Percentiles rank a stretch among this genome's conserved stretches.
Conservation (phyloP, 2,888 invertebrate genomes). For the Proisotoma minuta region DNA sequence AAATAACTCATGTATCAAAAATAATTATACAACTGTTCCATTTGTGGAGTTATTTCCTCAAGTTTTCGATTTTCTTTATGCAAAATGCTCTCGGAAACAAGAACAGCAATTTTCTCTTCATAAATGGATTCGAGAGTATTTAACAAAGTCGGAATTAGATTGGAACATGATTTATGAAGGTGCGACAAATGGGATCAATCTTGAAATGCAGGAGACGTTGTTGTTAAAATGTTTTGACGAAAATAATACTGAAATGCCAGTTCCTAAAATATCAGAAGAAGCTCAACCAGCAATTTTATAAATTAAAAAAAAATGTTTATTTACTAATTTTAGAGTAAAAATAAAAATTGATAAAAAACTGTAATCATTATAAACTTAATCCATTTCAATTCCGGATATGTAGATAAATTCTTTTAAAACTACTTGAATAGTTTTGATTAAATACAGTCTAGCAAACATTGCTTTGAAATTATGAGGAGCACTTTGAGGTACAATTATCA, state of each 20-base stretch:
- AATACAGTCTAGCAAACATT: background rate
- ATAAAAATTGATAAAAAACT: no score
- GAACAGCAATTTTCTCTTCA: background rate
- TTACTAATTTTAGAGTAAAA: no score
- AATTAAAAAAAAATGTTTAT: no score
- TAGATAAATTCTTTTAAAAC: slow-evolving; percentile 1
- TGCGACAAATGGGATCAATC: background rate
- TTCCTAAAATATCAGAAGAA: no score
- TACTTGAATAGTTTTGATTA: background rate
- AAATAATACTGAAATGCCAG: no score
- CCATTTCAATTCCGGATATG: background rate
- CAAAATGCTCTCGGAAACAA: background rate
- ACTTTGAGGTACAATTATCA: background rate
- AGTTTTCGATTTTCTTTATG: background rate
- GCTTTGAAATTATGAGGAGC: background rate
- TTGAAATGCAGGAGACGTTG: no score
- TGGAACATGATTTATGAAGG: background rate
- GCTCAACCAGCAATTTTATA: no score
- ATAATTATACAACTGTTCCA: background rate
- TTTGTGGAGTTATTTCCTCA: background rate
- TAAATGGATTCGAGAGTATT: background rate
- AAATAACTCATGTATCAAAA: background rate
- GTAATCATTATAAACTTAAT: no score
- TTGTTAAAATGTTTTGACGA: no score
- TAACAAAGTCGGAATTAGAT: background rate